Conservation (phyloP, 2,797 vertebrate genomes). For the Brachyalestes nurse region DNA sequence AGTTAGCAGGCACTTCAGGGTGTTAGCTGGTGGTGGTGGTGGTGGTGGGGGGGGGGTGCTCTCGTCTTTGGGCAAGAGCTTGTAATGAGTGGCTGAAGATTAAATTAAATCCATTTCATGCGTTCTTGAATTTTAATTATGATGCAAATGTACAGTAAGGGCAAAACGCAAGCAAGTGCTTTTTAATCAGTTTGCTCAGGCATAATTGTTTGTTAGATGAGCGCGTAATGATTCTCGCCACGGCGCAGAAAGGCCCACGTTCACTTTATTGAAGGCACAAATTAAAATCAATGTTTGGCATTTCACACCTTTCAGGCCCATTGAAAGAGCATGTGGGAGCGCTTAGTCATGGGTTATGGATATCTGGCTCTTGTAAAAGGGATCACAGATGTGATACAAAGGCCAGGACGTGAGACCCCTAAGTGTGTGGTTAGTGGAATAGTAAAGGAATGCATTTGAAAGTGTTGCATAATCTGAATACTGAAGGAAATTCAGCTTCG, state of each 20-base stretch:
- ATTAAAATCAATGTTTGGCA: slow-evolving; percentile 48
- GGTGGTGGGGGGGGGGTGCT: background rate
- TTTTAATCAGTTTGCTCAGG: slow-evolving; percentile 27
- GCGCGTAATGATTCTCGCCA: slow-evolving; percentile 34
- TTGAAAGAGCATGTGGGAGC: background rate
- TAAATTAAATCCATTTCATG: slow-evolving; percentile 41
- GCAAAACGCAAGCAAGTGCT: slow-evolving; percentile 20
- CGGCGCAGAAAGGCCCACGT: slow-evolving; percentile 8
- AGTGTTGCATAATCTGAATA: too few relatives aligned
- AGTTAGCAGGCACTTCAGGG: background rate
- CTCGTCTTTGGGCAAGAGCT: background rate
- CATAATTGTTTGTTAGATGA: slow-evolving; percentile 34
- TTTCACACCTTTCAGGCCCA: slow-evolving; percentile 20
- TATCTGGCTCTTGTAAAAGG: background rate
- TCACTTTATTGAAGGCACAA: slow-evolving; percentile 44
- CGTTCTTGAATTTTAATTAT: slow-evolving; percentile 44
- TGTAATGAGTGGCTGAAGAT: slow-evolving; percentile 29
- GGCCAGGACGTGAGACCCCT: background rate
- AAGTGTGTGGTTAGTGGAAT: too few relatives aligned
- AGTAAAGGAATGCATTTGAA: too few relatives aligned
- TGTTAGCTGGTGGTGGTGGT: slow-evolving; percentile 1
- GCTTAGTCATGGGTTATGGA: slow-evolving; percentile 3
- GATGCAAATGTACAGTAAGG: slow-evolving; percentile 50
- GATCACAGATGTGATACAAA: background rate
- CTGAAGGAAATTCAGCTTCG: too few relatives aligned